Evolutionary conservation across 2,113 vertebrate species (phyloP), one percentile per base, ranked within the genome.

Genomic region (Phyllopteryx taeniolatus): DNA sequence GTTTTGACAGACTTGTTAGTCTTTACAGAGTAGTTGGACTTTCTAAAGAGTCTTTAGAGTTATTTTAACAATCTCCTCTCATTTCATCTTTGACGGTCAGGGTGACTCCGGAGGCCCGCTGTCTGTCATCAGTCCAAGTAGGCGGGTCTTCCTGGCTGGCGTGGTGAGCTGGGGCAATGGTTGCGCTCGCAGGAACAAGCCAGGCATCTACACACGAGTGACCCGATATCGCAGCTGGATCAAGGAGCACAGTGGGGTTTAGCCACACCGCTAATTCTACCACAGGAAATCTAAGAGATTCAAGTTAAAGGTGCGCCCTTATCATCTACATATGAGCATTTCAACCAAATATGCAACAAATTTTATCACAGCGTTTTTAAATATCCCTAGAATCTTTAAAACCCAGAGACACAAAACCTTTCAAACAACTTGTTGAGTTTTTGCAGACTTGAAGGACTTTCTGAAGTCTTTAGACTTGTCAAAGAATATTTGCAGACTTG

Each of bases 151-250:
- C 11, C 91, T 94, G 64, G 94, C 94, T 4, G 96, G 96, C 0
- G 92, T 98, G 78, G 93, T 96, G 79, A 98, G 96, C 91, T 98
- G 96, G 96, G 96, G 96, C 10, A 85, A 94, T 0, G 95, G 92
- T 63, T 98, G 96, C 59, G 95, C 89, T 6, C 84, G 87, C 71
- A 78, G 90, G 75, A 80, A 95, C 85, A 95, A 92, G 79, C 95
- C 96, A 0, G 96, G 96, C 0, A 67, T 98, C 88, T 98, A 98
- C 76, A 91, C 94, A 0, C 92, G 90, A 13, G 83, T 96, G 61
- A 94, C 93, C 62, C 44, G 12, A 9, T 96, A 92, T 78, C 90
- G 96, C 3, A 2, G 31, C 72, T 98, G 96, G 96, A 97, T 98
- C 53, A 83, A 68, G 13, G 63, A 81, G 59, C 79, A 70, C 0